Base-by-base conservation (phyloP, 2,888 invertebrate species). In the Mimas tiliae region DNA sequence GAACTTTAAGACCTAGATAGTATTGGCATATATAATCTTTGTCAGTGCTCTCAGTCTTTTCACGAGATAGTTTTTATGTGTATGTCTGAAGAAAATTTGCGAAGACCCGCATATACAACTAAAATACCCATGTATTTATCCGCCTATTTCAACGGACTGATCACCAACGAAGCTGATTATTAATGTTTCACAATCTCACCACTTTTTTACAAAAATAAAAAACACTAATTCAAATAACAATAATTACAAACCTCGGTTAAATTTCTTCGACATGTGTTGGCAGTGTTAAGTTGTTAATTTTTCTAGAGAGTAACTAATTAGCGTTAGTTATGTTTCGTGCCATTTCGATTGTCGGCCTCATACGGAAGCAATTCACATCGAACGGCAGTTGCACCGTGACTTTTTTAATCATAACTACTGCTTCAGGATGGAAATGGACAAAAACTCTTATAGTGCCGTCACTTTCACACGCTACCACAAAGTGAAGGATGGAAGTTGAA, bases 331-430 rank as follows among this genome's bases (percentile, higher is more conserved):
- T 68, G 73, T 71, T 68, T 74, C 71, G 58, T 58, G 58, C 58
- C 58, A 42, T 58, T 58, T 58, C 58, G 58, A 58, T 58, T 42
- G 19, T 58, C 58, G 58, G 68, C 74, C 69, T 70, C 83, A 81
- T 76, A 74, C 80, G 84, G 83, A 86, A 89, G 84, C 88, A 76
- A 84, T 82, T 73, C 72, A 67, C 69, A 79, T 71, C 74, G 74
- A 70, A 74, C 74, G 78, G 70, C 88, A 91, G 90, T 90, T 91
- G 91, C 76, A 83, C 84, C 90, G 86, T 90, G 84, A 89, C 81
- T 84, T 87, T 86, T 83, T 82, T 82, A 87, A 89, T 89, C 83
- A 77, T 79, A 78, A 76, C 75, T 71, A 79, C 74, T 74, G 88
- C 88, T 87, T 83, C 80, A 82, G 85, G 87, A 88, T 78, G 74